Evolutionary conservation across 2,888 invertebrate species (phyloP).

Genomic region (Lampropteryx suffumata): DNA sequence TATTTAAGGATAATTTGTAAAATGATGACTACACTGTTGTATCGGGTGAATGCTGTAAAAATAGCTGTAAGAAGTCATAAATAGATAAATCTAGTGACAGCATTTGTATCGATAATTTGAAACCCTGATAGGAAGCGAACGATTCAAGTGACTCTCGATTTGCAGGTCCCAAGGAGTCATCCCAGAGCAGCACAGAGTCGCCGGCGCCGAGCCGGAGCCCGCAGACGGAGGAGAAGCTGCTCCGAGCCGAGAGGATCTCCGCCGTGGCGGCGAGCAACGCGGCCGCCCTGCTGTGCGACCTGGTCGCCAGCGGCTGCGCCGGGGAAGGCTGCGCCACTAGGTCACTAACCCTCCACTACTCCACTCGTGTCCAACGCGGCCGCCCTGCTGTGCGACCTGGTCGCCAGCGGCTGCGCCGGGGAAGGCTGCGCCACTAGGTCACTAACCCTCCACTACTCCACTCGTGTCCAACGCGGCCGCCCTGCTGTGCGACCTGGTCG

Average conservation of each 20-base stretch:
- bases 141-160: too few species aligned
- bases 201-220: not conserved
- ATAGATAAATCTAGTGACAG: too few species aligned
- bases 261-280: conserved; percentile 93
- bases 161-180: not conserved
- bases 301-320: conserved; percentile 79
- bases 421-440: conserved; percentile 50
- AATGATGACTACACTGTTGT: too few species aligned
- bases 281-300: conserved; percentile 93
- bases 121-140: too few species aligned
- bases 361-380: conserved; percentile 87
- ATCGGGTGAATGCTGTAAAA: too few species aligned
- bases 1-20: too few species aligned
- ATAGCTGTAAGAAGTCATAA: too few species aligned
- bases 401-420: conserved; percentile 64
- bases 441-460: not conserved
- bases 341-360: conserved; percentile 22
- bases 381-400: conserved; percentile 93
- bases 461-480: conserved; percentile 90
- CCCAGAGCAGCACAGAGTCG: not conserved
- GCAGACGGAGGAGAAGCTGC: not conserved
- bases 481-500: conserved; percentile 93
- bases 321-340: conserved; percentile 48
- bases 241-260: conserved; percentile 80
- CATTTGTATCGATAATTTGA: too few species aligned